Evolutionary conservation across 92 coral and sea anemone genomes (phyloP), one percentile per base, ranked within the genome.

Genomic region (Blastomussa wellsi): DNA sequence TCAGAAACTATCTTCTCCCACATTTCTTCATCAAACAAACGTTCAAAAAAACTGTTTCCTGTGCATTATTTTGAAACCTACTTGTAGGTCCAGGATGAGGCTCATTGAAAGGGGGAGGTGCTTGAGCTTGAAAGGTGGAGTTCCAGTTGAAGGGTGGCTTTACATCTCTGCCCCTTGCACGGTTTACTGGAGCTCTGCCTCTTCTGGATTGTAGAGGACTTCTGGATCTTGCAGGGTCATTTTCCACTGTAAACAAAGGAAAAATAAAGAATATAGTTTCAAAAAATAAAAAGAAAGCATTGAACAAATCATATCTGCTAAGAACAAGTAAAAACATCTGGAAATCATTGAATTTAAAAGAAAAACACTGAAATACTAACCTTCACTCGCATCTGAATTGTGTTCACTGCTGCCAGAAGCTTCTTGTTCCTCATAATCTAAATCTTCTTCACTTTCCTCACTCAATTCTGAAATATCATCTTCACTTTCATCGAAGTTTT

Each of bases 1-100:
- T 81, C 90, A 33, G 67, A 31, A 75, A 87, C 86, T 36, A 87
- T 72, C 36, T 74, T 59, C 36, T 87, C 90, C 90, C 90, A 87
- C 39, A 87, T 64, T 70, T 81, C 82, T 47, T 87, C 42, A 28
- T 66, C 76, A 49, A 87, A 87, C 15, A 83, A 12, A 31, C 35
- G 79, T 38, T 83, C 86, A 83, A 83, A 78, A 76, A 28, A 72
- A 72, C 41, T 52, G 49, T 49, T 52, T 44, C 64, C 78, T 67
- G 74, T 28, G 13, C 85, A 81, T 68, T 51, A 31, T n/a, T n/a
- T n/a, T 47, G 85, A 69, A 38, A 81, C 48, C 76, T 69, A 47
- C 65, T 28, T n/a, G 78, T 68, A 67, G 78, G 85, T 70, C 79
- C 74, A 76, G 80, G 80, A 28, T 49, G 31, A 26, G 80, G 66